phyloP scores from a whole-genome alignment of 2,113 vertebrate species.

The Setophaga petechia region DNA sequence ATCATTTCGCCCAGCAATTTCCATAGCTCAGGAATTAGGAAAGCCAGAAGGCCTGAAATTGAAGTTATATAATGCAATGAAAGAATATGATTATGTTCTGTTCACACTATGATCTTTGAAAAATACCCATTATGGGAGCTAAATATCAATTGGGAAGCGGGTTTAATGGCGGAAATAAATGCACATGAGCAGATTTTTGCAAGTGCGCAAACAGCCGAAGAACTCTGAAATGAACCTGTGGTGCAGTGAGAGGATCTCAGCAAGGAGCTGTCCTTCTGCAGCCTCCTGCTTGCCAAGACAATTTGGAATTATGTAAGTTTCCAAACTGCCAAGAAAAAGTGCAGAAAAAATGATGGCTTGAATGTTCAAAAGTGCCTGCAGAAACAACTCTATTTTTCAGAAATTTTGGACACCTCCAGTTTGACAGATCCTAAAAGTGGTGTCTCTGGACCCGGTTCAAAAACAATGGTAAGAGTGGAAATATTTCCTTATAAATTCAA shows the following conservation, averaged over 20 bases:
- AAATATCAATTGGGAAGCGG: neutral
- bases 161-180: neutral
- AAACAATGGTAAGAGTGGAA: neutral
- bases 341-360: neutral
- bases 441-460: neutral
- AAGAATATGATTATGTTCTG: neutral
- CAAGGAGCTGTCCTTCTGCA: neutral
- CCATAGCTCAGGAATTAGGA: neutral
- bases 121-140: neutral
- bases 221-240: neutral
- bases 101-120: neutral
- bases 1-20: neutral
- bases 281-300: neutral
- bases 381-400: neutral
- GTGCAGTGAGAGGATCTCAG: neutral
- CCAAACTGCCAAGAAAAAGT: neutral
- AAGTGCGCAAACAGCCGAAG: neutral
- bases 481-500: neutral
- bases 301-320: neutral
- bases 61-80: neutral
- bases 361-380: neutral
- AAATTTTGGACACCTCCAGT: neutral
- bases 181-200: neutral
- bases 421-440: neutral
- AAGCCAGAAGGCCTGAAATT: neutral